Evolutionary conservation across 1,140 invertebrate genomes (phyloP).

Genomic region (Tetragnatha versicolor): DNA sequence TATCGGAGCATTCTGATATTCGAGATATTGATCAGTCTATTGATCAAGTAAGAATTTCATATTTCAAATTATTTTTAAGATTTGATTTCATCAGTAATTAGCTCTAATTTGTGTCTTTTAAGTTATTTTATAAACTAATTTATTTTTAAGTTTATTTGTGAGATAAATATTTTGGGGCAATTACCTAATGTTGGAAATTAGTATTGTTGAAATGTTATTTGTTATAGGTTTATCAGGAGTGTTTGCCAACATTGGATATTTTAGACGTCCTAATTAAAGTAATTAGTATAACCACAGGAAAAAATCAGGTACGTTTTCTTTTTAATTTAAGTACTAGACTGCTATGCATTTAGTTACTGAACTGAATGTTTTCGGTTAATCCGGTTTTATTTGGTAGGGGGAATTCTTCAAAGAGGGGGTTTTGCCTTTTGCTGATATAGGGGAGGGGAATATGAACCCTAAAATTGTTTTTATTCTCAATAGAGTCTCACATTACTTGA

Average conservation of each 20-base stretch:
- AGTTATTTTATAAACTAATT: background rate
- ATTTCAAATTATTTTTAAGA: background rate
- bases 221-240: conserved; percentile 70
- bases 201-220: background rate
- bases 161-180: background rate
- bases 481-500: too few species aligned
- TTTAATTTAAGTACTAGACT: too few species aligned
- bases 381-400: too few species aligned
- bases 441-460: too few species aligned
- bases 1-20: conserved; percentile 75
- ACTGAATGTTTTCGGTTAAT: too few species aligned
- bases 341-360: too few species aligned
- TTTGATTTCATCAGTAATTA: background rate
- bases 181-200: background rate
- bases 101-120: background rate
- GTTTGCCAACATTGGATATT: conserved; percentile 82
- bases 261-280: conserved; percentile 81
- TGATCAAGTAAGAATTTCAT: conserved; percentile 58
- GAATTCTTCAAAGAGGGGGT: too few species aligned
- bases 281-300: conserved; percentile 70
- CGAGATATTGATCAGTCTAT: conserved; percentile 62
- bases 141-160: background rate
- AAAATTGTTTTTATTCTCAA: too few species aligned
- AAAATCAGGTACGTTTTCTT: conserved; percentile 37
- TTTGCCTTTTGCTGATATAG: too few species aligned